A percentile compares a stretch with the other conserved stretches of the same genome.
These are phyloP conservation scores for Philopotamus ludificatus DNA, from an alignment of 1,140 invertebrate species.

Conservation along the genomic window DNA sequence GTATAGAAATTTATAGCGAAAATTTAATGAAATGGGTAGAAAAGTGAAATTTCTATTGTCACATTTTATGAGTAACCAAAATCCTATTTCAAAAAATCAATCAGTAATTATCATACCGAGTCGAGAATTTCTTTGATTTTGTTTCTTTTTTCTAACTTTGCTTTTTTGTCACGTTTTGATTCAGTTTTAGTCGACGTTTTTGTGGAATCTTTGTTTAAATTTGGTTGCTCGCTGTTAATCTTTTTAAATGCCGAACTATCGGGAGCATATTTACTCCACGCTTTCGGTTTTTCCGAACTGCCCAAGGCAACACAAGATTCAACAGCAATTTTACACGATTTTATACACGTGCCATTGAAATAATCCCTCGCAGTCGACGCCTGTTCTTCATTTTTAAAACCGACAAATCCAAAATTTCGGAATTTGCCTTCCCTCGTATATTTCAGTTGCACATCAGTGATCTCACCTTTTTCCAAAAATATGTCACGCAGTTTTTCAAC, in stretches of 20 bases:
- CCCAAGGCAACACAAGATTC: slow-evolving; percentile 76
- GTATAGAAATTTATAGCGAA: too few species aligned
- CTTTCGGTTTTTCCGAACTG: slow-evolving; percentile 78
- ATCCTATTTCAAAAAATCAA: slow-evolving; percentile 35
- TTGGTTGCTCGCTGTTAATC: slow-evolving; percentile 45
- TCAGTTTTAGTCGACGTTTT: too few species aligned
- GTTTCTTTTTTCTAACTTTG: slow-evolving; percentile 53
- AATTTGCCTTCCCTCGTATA: slow-evolving; percentile 89
- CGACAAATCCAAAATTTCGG: slow-evolving; percentile 89
- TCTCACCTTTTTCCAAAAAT: slow-evolving; percentile 76
- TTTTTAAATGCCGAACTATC: slow-evolving; percentile 68
- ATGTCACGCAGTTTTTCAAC: slow-evolving; percentile 72
- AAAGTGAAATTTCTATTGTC: too few species aligned
- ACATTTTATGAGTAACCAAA: too few species aligned
- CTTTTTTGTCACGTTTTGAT: slow-evolving; percentile 50
- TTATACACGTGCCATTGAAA: slow-evolving; percentile 83
- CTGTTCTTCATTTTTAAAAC: slow-evolving; percentile 78
- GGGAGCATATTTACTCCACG: slow-evolving; percentile 83
- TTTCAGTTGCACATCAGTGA: slow-evolving; percentile 92
- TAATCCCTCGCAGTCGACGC: slow-evolving; percentile 72
- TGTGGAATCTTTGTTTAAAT: slow-evolving; percentile 36
- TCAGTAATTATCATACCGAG: slow-evolving; percentile 53
- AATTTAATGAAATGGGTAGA: too few species aligned
- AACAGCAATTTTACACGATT: slow-evolving; percentile 76
- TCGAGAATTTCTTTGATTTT: slow-evolving; percentile 65